Evolutionary conservation across 2,797 vertebrate genomes (phyloP), one percentile per base, ranked within the genome.

Genomic region (Protonibea diacanthus): DNA sequence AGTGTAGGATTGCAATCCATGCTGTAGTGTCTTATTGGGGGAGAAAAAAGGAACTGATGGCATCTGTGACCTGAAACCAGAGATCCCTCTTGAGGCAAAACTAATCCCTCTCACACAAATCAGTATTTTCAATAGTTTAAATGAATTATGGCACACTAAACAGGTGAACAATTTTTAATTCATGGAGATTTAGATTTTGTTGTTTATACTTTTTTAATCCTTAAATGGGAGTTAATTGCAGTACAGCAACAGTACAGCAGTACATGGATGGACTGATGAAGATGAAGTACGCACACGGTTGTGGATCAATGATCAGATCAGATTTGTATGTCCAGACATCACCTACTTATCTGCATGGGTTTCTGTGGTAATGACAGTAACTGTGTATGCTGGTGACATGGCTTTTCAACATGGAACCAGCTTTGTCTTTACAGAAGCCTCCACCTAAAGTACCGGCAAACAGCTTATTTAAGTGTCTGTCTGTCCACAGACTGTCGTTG

Each of bases 11-110:
- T 71, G n/a, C 67, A 40, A 33, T 29, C 15, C 2, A 6, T 42
- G 20, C n/a, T 63, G 51, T 29, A 3, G 48, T 58, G 76, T 29
- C 72, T 55, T 60, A 21, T 64, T 2, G 33, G 33, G 75, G 53
- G 57, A 3, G 47, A 12, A 65, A 63, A 38, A 9, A 42, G 21
- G 18, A 40, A 52, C 15, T 33, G 58, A 23, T 51, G 70, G 5
- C 9, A 25, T 66, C 23, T 0, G 23, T 44, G 49, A 53, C 59
- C 17, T 45, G 27, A 56, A 68, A 72, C 49, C 44, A 44, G 29
- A 56, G 27, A 67, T 61, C 48, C 27, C 40, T 60, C 40, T 33
- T 33, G 20, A 13, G 45, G 44, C 10, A 4, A 56, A 74, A 23
- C 13, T 0, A 7, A 20, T 60, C 25, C 23, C 6, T 70, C 48